Base-by-base conservation (phyloP, 2,888 invertebrate genomes). In the Hypomecis atomaria region DNA sequence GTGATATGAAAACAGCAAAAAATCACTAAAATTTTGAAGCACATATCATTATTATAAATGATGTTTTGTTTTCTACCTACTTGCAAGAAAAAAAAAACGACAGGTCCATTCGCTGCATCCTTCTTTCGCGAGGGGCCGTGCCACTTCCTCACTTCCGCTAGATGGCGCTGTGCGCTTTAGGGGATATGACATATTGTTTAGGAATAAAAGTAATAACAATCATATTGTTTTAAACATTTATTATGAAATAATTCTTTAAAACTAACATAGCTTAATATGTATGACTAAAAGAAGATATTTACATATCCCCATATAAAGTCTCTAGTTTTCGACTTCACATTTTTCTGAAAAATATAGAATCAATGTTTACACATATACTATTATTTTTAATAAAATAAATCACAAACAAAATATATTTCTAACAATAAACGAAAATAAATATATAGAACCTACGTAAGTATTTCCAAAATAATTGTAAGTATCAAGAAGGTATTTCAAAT, bases 251-350 rank as follows among this genome's bases (percentile, higher is more conserved):
- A 13, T 60, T 37, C n/a, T 52, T 36, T 52, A 57, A 40, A 44
- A 53, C 38, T 54, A 63, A 11, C n/a, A 47, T 33, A 55, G 40
- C 74, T 78, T 77, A 77, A 34, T 44, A 65, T 64, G 74, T 75
- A 77, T 75, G 78, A 79, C 78, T 79, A 48, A 48, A 58, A 5
- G n/a, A 47, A 40, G 2, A 13, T 4, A 47, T 10, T 48, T 48
- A 5, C n/a, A 3, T 33, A 47, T 48, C 33, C 10, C 48, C 7
- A 3, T 10, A 48, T 6, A n/a, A 33, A 48, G n/a, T 48, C 47
- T 47, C 7, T 49, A 49, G 6, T 49, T 49, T 11, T n/a, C 6
- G 23, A 47, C 23, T 33, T 47, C 1, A 45, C 0, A 6, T 34
- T 36, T 49, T 37, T n/a, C 36, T 37, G n/a, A 11, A 49, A 37